A percentile compares a stretch with the other conserved stretches of the same genome.
Conservation (phyloP, 2,888 invertebrate genomes). For the Cerceris rybyensis region DNA sequence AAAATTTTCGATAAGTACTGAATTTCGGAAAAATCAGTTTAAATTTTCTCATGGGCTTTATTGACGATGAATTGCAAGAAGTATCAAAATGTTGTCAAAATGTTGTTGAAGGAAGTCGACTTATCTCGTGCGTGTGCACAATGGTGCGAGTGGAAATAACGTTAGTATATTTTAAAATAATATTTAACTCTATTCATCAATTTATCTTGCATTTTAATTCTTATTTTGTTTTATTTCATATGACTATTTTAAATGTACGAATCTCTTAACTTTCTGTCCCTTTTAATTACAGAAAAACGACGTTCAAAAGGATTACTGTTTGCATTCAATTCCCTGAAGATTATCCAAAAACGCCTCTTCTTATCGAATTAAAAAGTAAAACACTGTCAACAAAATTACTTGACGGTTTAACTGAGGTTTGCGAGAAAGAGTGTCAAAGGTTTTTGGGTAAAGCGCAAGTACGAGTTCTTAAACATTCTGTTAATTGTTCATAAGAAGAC, state of each 20-base stretch:
- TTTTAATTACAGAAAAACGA: conserved; percentile 82
- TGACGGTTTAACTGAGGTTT: conserved; percentile 84
- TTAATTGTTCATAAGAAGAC: background rate
- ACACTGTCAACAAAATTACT: conserved; percentile 86
- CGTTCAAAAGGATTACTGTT: conserved; percentile 85
- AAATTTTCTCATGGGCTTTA: conserved; percentile 84
- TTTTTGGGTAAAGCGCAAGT: conserved; percentile 85
- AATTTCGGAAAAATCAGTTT: conserved; percentile 8
- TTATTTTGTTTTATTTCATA: background rate
- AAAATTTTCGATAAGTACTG: background rate
- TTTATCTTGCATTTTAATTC: background rate
- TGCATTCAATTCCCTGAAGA: conserved; percentile 87
- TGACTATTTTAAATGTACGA: too few relatives aligned
- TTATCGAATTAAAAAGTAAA: conserved; percentile 88
- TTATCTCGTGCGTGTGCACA: conserved; percentile 86
- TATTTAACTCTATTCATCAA: background rate
- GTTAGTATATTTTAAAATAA: conserved; percentile 74
- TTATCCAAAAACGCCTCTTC: conserved; percentile 85
- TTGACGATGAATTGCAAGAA: conserved; percentile 86
- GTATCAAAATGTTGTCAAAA: conserved; percentile 86
- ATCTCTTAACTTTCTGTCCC: background rate
- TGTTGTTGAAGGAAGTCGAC: conserved; percentile 85
- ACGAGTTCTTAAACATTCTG: background rate
- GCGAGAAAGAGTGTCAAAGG: conserved; percentile 85
- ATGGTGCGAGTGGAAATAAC: conserved; percentile 87